Conservation (phyloP, 2,113 vertebrate species). For the Rhea pennata region DNA sequence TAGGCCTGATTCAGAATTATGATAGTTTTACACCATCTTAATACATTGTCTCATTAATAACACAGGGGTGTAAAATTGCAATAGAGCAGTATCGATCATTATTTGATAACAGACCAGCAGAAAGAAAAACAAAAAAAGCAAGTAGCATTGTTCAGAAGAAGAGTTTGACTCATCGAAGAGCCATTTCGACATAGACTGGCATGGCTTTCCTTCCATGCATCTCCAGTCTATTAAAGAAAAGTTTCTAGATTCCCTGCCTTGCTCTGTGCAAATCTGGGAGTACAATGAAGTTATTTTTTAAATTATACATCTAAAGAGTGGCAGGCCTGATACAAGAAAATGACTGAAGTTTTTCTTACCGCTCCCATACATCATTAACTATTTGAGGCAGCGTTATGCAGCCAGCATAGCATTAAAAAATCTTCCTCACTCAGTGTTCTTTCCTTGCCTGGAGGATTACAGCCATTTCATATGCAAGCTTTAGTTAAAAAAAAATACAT, state of each 20-base stretch:
- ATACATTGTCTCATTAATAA: background rate
- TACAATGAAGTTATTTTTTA: background rate
- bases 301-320: background rate
- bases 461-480: background rate
- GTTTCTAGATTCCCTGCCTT: background rate
- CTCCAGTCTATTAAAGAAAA: background rate
- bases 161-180: background rate
- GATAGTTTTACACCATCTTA: background rate
- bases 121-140: background rate
- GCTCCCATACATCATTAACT: background rate
- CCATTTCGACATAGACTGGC: background rate
- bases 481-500: background rate
- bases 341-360: background rate
- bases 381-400: background rate
- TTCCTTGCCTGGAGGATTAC: background rate
- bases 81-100: background rate
- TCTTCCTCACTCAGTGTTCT: background rate
- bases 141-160: background rate
- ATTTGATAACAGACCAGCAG: background rate
- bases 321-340: background rate
- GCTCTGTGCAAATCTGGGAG: background rate
- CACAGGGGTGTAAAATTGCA: background rate
- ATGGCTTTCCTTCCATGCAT: background rate
- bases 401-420: background rate
- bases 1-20: background rate